Base-by-base conservation (phyloP, 2,113 vertebrate genomes). In the Arothron firmamentum region DNA sequence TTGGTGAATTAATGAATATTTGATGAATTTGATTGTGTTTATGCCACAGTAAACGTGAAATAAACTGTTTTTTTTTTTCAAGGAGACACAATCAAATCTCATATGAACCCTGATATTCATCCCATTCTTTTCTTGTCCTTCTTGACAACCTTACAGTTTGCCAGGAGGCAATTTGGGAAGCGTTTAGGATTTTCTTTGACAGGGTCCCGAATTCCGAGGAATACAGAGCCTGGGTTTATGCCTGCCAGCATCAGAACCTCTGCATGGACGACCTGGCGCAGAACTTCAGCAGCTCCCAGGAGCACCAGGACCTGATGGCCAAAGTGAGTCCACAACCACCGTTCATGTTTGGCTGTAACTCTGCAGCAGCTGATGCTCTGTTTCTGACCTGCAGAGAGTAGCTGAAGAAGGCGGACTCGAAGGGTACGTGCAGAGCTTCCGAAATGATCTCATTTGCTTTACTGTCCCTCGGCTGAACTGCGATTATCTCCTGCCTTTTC, bases 101-200 rank as follows among this genome's bases (percentile, higher is more conserved):
- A 6, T 47, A 47, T 17, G 25, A 28, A 28, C 4, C 6, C 5
- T 28, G 25, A 28, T 28, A 28, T 28, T 28, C 25, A 28, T 28
- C 4, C 25, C 25, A 28, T 28, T 28, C 25, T 28, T 28, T 47
- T 47, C 15, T n/a, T 47, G 15, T 17, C 15, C 13, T 47, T 47
- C 8, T 47, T 17, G 20, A 51, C 58, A 48, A 83, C 17, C 70
- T 46, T 75, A 66, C 85, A 98, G 94, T 98, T 62, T 98, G 96
- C 79, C 97, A 98, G 87, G 95, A 98, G 85, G 94, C 91, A 2
- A 93, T 96, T 9, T 98, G 97, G 97, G 95, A 98, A 87, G 96
- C 95, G 1, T 97, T 95, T 72, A 90, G 91, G 41, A 90, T 98
- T 81, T 99, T 98, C 84, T 81, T 96, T 86, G 95, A 97, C 89